A percentile compares a stretch with the other conserved stretches of the same genome.
phyloP scores from a whole-genome alignment of 1,140 invertebrate genomes.

The Campoletis sonorensis region DNA sequence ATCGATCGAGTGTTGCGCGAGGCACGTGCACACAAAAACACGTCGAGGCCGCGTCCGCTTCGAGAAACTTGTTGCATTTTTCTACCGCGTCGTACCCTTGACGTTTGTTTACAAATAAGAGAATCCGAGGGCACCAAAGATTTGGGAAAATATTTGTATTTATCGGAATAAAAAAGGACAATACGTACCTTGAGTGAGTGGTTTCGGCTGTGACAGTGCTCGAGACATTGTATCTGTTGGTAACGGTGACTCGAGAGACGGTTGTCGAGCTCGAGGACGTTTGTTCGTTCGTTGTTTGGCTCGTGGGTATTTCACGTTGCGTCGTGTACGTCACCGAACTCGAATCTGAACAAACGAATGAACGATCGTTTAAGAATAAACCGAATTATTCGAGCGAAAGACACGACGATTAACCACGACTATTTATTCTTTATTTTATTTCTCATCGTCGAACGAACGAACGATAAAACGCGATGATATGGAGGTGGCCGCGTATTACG shows the following conservation, averaged over 20 bases:
- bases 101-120: no score
- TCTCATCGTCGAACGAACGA: no score
- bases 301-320: slow-evolving; percentile 67
- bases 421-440: no score
- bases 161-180: neutral
- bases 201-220: slow-evolving; percentile 65
- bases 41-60: no score
- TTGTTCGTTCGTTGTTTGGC: slow-evolving; percentile 66
- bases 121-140: neutral
- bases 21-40: no score
- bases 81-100: no score
- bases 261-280: slow-evolving; percentile 65
- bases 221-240: slow-evolving; percentile 70
- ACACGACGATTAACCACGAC: no score
- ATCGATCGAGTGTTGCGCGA: no score
- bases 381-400: no score
- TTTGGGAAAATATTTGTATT: no score
- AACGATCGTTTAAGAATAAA: no score
- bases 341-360: slow-evolving; percentile 61
- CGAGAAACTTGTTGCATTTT: no score
- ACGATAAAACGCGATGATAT: slow-evolving; percentile 16
- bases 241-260: slow-evolving; percentile 63
- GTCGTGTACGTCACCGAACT: slow-evolving; percentile 72
- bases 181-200: slow-evolving; percentile 68
- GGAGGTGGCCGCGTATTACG: slow-evolving; percentile 57